Base-by-base conservation (phyloP, 2,113 vertebrate species). In the Burhinus bistriatus region DNA sequence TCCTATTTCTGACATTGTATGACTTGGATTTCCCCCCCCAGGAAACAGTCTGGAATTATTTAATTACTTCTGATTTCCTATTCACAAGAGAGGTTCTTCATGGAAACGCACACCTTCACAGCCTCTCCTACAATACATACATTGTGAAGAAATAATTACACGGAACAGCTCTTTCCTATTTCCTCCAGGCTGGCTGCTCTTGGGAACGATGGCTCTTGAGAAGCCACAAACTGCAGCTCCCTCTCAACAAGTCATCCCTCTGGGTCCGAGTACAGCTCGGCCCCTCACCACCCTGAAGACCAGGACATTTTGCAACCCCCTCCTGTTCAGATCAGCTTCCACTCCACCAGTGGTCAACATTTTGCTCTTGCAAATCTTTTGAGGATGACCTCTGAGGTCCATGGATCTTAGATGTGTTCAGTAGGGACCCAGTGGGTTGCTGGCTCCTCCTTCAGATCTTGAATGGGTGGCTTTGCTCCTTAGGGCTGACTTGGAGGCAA, bases 41-140 rank as follows among this genome's bases (percentile, higher is more conserved):
- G 71, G 65, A 93, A 95, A 61, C 21, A 40, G 25, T 52, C 59
- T 55, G 34, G 52, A 82, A 38, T 84, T 92, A 79, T 82, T 83
- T 76, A 95, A 94, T 92, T 94, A 91, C 49, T 82, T 58, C 22
- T 7, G 7, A 65, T 94, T 87, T 64, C 58, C 34, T 87, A 69
- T 49, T 92, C 87, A 91, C 21, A 65, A 84, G 77, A 79, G 73
- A 76, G 34, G 9, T 84, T 85, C 81, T 84, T 76, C 13, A 17
- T 49, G 57, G 65, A 72, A 95, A 65, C 8, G 6, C 65, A n/a
- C 5, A 1, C 27, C 65, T 89, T 71, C 30, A 11, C 20, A 1
- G 22, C 25, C 54, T 87, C 51, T 86, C 38, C 72, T 71, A 84
- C 69, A 95, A 34, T 42, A 51, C 38, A 42, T 23, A 13, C 36